phyloP scores from a whole-genome alignment of 1,140 invertebrate species.

The Hyles vespertilio region DNA sequence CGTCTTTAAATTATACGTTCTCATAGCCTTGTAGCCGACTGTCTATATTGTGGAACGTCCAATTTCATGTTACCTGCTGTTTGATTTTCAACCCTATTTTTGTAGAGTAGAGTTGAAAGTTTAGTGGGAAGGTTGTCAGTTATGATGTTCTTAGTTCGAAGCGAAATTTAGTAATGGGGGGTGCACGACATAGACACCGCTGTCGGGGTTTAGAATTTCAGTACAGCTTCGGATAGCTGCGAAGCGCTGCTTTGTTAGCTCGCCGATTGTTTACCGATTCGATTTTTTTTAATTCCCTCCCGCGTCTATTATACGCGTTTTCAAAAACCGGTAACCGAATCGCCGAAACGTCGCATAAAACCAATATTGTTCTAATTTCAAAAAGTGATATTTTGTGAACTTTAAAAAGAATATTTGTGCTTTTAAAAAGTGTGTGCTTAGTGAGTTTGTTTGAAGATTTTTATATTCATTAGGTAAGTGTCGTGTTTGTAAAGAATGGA shows the following conservation, averaged over 20 bases:
- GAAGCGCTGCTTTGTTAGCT: slow-evolving; percentile 68
- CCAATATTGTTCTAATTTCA: slow-evolving; percentile 12
- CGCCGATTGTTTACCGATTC: slow-evolving; percentile 60
- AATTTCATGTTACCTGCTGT: not conserved
- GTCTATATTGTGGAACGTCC: slow-evolving; percentile 27
- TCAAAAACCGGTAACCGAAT: slow-evolving; percentile 14
- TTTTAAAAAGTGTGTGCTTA: slow-evolving; percentile 39
- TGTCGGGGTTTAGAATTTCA: slow-evolving; percentile 74
- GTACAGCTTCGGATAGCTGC: slow-evolving; percentile 73
- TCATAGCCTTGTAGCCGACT: slow-evolving; percentile 67
- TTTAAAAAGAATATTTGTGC: slow-evolving; percentile 14
- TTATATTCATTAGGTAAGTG: slow-evolving; percentile 59
- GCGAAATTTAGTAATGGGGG: slow-evolving; percentile 73
- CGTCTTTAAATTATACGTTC: slow-evolving; percentile 76
- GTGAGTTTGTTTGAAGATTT: slow-evolving; percentile 38
- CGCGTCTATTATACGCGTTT: slow-evolving; percentile 26
- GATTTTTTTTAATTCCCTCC: slow-evolving; percentile 55
- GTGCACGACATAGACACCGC: slow-evolving; percentile 70
- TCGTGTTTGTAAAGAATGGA: slow-evolving; percentile 43
- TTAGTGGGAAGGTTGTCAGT: slow-evolving; percentile 4
- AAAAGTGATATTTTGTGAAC: slow-evolving; percentile 26
- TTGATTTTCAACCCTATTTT: slow-evolving; percentile 24
- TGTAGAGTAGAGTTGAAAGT: slow-evolving; percentile 5
- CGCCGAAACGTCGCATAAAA: slow-evolving; percentile 12
- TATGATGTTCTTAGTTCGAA: slow-evolving; percentile 32